phyloP scores from a whole-genome alignment of 37 sponge, comb jelly and placozoan species.

The Aphrocallistes beatrix region DNA sequence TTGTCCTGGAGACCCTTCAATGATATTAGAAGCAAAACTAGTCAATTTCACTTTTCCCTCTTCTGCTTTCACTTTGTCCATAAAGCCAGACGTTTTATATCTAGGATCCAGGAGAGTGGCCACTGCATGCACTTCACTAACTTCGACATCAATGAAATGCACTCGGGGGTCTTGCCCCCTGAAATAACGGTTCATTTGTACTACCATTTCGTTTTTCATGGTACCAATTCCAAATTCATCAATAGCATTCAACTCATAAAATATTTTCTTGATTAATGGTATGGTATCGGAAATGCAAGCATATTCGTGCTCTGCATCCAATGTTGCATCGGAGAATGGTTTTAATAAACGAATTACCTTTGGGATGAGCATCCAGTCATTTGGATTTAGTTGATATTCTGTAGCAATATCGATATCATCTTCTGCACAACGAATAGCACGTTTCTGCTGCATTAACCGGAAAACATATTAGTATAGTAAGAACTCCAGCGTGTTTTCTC shows the following conservation, averaged over 20 bases:
- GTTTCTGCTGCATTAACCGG: not conserved
- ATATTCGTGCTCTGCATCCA: not conserved
- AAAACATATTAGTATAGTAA: not conserved
- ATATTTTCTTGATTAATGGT: constrained; percentile 5
- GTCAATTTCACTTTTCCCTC: not conserved
- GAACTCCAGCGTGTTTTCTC: not conserved
- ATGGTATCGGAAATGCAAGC: not conserved
- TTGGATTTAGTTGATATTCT: constrained; percentile 5
- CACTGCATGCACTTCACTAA: not conserved
- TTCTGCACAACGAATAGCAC: constrained; percentile 13
- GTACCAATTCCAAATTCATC: not conserved
- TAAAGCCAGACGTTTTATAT: not conserved
- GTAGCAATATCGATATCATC: not conserved
- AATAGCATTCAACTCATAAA: not conserved
- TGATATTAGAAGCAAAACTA: not conserved
- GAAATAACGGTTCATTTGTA: constrained; percentile 8
- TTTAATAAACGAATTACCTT: not conserved
- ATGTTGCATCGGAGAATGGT: constrained; percentile 14
- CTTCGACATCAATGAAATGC: constrained; percentile 3
- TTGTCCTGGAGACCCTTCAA: not conserved
- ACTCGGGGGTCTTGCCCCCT: not conserved
- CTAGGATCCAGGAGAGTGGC: constrained; percentile 13
- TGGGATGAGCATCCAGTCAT: constrained; percentile 16
- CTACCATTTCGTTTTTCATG: not conserved
- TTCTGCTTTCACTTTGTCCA: not conserved